phyloP scores from a whole-genome alignment of 2,888 invertebrate species.

The Polylopha cassiicola region DNA sequence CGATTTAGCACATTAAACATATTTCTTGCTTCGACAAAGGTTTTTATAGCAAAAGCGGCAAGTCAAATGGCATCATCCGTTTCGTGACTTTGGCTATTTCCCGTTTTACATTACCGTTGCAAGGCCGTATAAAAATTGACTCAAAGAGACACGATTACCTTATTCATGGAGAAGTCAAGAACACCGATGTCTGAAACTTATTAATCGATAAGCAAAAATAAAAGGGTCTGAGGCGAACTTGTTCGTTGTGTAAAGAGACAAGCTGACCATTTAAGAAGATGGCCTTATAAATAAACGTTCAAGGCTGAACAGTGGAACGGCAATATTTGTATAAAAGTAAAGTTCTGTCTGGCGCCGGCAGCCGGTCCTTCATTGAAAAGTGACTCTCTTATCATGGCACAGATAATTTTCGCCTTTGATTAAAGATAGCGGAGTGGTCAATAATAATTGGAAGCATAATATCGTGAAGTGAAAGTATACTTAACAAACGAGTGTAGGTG shows the following conservation, averaged over 20 bases:
- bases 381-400: too few relatives aligned
- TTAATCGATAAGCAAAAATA: constrained; percentile 18
- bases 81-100: constrained; percentile 50
- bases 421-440: constrained; percentile 34
- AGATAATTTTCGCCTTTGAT: constrained; percentile 23
- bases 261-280: constrained; percentile 10
- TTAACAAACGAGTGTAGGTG: constrained; percentile 50
- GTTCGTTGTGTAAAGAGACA: constrained; percentile 11
- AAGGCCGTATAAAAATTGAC: constrained; percentile 43
- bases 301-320: neutral
- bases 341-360: constrained; percentile 19
- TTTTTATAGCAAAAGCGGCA: constrained; percentile 38
- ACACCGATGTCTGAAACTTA: neutral
- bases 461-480: constrained; percentile 48
- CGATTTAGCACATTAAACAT: too few relatives aligned
- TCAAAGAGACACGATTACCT: constrained; percentile 24
- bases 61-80: constrained; percentile 47
- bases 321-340: neutral
- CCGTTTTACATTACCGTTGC: constrained; percentile 52
- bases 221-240: constrained; percentile 10
- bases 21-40: constrained; percentile 37
- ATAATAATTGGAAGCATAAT: constrained; percentile 32
- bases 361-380: too few relatives aligned
- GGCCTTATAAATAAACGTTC: constrained; percentile 10
- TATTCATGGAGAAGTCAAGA: constrained; percentile 5